These are phyloP conservation scores for Zapus hudsonius DNA, from an alignment of 2,113 vertebrate species.

Conservation along the genomic window DNA sequence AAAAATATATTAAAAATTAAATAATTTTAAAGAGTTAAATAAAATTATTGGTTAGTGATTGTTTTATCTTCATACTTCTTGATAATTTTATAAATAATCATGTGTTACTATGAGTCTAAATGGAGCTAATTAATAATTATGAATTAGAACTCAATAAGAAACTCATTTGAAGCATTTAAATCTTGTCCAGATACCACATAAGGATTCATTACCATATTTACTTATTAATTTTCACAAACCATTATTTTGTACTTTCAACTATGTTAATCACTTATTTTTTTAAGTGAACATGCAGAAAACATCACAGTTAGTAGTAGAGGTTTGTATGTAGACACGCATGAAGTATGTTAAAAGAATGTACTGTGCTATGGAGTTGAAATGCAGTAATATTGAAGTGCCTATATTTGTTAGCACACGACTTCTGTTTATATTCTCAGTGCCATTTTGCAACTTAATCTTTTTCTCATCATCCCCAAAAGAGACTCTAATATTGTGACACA, in stretches of 20 bases:
- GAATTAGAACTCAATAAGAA: neutral
- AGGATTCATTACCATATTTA: neutral
- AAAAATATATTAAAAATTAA: neutral
- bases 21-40: neutral
- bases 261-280: neutral
- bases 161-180: neutral
- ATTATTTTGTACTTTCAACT: neutral
- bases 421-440: slow-evolving; percentile 63
- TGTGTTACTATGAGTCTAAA: neutral
- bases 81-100: neutral
- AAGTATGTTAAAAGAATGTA: slow-evolving; percentile 41
- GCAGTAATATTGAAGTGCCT: slow-evolving; percentile 25
- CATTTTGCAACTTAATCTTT: slow-evolving; percentile 68
- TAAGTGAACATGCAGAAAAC: neutral
- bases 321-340: neutral
- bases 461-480: slow-evolving; percentile 73
- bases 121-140: neutral
- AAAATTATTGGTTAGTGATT: neutral
- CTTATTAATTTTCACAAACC: neutral
- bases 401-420: slow-evolving; percentile 48
- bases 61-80: neutral
- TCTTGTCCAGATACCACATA: neutral
- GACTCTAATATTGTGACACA: slow-evolving; percentile 77
- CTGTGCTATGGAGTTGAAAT: neutral
- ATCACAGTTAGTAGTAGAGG: neutral